Base-by-base conservation (phyloP, 2,797 vertebrate species). In the Tapera naevia region DNA sequence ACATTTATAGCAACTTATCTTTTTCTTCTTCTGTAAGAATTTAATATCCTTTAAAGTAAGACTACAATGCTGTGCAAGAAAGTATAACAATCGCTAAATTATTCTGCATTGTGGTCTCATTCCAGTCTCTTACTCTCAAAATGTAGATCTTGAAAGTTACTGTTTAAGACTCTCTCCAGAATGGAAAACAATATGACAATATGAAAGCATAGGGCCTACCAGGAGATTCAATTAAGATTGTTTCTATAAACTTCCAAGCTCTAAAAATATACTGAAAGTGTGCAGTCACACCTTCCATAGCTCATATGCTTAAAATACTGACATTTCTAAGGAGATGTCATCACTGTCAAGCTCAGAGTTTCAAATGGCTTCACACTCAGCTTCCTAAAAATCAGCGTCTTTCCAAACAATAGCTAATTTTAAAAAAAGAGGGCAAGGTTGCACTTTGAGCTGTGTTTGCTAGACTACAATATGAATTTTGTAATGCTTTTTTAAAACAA, bases 11-110 rank as follows among this genome's bases (percentile, higher is more conserved):
- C 12, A 83, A 97, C 98, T 93, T 97, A 99, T 98, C 97, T 83
- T 97, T 99, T 88, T 99, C 98, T 56, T 97, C 97, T 94, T 98
- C 89, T 97, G 97, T 45, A 61, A 96, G 17, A 88, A 58, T 32
- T 92, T 94, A 95, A 97, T 97, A 90, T 98, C 97, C 94, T 96
- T 98, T 74, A 98, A 98, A 64, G 97, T 95, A 71, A 97, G 89
- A 75, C 91, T 72, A 91, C 72, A 79, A 80, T 84, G 84, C 88
- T 96, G 54, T 41, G 62, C 3, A 91, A 96, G 41, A 93, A 95
- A 96, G 23, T 21, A 35, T 15, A 89, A 92, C 35, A 94, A 73
- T 66, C 17, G 82, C 88, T 82, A 92, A 91, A 4, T 65, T 73
- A 66, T 19, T 72, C 62, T 15, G 5, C 67, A 64, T 17, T 72